Base-by-base conservation (phyloP, 2,797 vertebrate species). In the Sebastes wilsoni region DNA sequence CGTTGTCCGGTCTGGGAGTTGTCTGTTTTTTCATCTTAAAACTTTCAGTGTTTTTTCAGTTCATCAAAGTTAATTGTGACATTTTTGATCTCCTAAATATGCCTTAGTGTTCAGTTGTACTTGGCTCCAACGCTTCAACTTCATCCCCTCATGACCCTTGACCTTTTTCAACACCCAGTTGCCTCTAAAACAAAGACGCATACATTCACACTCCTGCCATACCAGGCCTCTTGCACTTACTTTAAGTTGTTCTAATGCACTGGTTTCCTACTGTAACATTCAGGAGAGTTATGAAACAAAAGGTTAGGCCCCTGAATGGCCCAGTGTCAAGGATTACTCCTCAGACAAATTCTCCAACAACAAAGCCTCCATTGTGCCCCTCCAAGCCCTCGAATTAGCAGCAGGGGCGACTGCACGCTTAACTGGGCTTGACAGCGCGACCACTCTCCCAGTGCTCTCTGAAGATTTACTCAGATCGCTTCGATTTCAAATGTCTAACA, bases 301-400 rank as follows among this genome's bases (percentile, higher is more conserved):
- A 86, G 88, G 61, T 80, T 58, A 2, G 75, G 62, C 80, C 82
- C 81, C 86, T n/a, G 49, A 52, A 77, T 25, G 86, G 71, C 66
- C 80, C 89, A 80, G 90, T 85, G 93, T 91, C 91, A 87, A 86
- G 91, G 92, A 94, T 93, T 94, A 92, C 85, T 93, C 66, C 88
- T 91, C 85, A 86, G 80, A 89, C 88, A 80, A 91, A 92, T 92
- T 91, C 89, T 89, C 85, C 85, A 74, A 2, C 82, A 83, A 94
- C 92, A 94, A 94, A 93, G 91, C 67, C 60, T 64, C 87, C 79
- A 91, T 93, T 94, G 93, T 94, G 34, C 66, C 64, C 30, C 86
- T 4, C 54, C 88, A 54, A 82, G 84, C 89, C 79, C 90, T 91
- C 81, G 88, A 90, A 87, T 92, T 85, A 90, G 85, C 87, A 91